Evolutionary conservation across 2,797 vertebrate species (phyloP).

Genomic region (Helostoma temminkii): DNA sequence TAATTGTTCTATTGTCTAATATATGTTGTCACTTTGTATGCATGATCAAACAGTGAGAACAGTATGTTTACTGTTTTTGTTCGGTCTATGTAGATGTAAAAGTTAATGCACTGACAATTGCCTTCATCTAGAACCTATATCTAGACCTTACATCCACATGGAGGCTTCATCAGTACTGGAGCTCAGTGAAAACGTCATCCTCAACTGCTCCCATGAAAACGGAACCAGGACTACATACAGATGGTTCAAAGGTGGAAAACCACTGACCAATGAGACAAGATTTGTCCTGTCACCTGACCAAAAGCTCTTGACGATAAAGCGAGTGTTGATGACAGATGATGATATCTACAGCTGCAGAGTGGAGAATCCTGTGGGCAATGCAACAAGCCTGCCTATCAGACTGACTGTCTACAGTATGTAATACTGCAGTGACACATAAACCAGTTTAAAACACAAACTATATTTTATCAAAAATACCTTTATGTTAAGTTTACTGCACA

Average conservation of each 20-base stretch:
- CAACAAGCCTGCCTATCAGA: constrained; percentile 88
- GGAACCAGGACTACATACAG: constrained; percentile 93
- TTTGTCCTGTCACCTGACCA: constrained; percentile 90
- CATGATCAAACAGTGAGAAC: neutral
- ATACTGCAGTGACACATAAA: no score
- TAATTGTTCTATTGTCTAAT: neutral
- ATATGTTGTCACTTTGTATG: neutral
- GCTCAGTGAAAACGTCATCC: constrained; percentile 89
- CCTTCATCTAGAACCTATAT: constrained; percentile 86
- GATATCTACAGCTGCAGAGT: constrained; percentile 87
- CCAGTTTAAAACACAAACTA: no score
- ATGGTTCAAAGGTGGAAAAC: constrained; percentile 93
- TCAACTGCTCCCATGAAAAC: constrained; percentile 94
- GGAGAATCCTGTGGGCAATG: constrained; percentile 91
- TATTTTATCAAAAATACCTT: no score
- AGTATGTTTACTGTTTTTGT: neutral
- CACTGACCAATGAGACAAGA: constrained; percentile 88
- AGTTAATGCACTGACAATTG: neutral
- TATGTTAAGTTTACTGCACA: no score
- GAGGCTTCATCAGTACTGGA: constrained; percentile 91
- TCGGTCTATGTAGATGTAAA: neutral
- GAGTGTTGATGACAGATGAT: constrained; percentile 91
- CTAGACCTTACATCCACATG: constrained; percentile 88
- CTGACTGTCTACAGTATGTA: constrained; percentile 94
- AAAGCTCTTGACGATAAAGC: constrained; percentile 91